These are phyloP conservation scores for Macrosoma leucophasiata DNA, from an alignment of 2,888 invertebrate genomes.

Conservation along the genomic window DNA sequence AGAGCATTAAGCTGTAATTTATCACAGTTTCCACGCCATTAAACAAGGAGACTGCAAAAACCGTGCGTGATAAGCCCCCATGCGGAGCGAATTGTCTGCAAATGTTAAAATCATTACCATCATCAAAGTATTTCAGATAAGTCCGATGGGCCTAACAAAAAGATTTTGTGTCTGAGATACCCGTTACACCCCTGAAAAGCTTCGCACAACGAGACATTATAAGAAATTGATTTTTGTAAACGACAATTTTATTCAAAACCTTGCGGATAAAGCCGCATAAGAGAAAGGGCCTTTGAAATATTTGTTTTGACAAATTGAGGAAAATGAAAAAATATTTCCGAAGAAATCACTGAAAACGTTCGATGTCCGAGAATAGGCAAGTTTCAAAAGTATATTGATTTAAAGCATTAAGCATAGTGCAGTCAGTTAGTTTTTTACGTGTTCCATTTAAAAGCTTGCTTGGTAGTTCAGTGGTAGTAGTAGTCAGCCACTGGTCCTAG, in stretches of 20 bases:
- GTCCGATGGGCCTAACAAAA: constrained; percentile 7
- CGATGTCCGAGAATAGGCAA: constrained; percentile 24
- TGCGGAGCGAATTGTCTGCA: constrained; percentile 54
- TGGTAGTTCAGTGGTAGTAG: no score
- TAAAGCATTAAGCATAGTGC: neutral
- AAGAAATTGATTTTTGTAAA: constrained; percentile 15
- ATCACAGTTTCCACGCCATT: constrained; percentile 70
- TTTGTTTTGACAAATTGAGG: constrained; percentile 43
- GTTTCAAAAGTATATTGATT: constrained; percentile 15
- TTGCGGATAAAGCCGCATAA: constrained; percentile 26
- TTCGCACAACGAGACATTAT: constrained; percentile 11
- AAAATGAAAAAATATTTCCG: constrained; percentile 35
- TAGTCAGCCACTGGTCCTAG: no score
- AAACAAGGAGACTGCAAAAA: constrained; percentile 64
- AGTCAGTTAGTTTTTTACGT: no score
- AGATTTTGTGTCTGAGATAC: constrained; percentile 6
- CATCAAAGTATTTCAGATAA: constrained; percentile 23
- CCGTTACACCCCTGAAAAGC: constrained; percentile 5
- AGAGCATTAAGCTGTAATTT: constrained; percentile 66
- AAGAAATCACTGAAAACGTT: constrained; percentile 33
- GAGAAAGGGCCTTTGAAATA: constrained; percentile 33
- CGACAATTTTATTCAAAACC: constrained; percentile 28
- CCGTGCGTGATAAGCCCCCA: constrained; percentile 61
- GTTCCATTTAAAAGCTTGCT: no score
- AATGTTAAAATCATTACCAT: constrained; percentile 45